These are phyloP conservation scores for Gerris lacustris DNA, from an alignment of 2,888 invertebrate species.

Conservation along the genomic window DNA sequence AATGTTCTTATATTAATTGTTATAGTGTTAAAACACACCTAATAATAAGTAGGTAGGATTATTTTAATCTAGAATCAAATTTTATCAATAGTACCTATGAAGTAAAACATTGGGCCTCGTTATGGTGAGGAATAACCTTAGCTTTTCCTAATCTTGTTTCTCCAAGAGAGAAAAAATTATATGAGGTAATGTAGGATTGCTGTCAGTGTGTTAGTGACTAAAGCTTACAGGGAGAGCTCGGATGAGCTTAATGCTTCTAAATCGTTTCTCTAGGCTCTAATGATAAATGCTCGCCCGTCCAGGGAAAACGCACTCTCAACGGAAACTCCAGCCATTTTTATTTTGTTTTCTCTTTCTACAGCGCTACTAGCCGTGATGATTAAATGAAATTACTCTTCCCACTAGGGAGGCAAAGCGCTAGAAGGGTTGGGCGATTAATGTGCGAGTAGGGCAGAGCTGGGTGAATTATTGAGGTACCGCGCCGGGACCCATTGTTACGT, in stretches of 20 bases:
- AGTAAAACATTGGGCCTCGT: too few relatives aligned
- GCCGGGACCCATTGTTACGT: neutral
- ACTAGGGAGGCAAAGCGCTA: neutral
- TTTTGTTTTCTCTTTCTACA: neutral
- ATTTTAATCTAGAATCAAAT: too few relatives aligned
- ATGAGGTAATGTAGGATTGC: too few relatives aligned
- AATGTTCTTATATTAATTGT: too few relatives aligned
- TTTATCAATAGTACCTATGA: too few relatives aligned
- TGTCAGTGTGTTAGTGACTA: too few relatives aligned
- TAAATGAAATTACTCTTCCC: slow-evolving; percentile 3
- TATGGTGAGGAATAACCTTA: too few relatives aligned
- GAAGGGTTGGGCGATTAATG: neutral
- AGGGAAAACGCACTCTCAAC: slow-evolving; percentile 1
- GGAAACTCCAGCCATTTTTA: neutral
- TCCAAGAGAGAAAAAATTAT: too few relatives aligned
- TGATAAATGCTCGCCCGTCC: neutral
- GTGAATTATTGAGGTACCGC: neutral
- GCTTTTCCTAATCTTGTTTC: too few relatives aligned
- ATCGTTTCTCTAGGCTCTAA: neutral
- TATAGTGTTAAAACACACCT: too few relatives aligned
- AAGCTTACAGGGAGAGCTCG: neutral
- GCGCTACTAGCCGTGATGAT: neutral
- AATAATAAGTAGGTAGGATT: too few relatives aligned
- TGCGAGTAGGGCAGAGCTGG: neutral
- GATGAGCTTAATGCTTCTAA: slow-evolving; percentile 5